Percentiles rank a stretch among this genome's conserved stretches.
Conservation (phyloP, 2,888 invertebrate genomes). For the Diachrysia chrysitis region DNA sequence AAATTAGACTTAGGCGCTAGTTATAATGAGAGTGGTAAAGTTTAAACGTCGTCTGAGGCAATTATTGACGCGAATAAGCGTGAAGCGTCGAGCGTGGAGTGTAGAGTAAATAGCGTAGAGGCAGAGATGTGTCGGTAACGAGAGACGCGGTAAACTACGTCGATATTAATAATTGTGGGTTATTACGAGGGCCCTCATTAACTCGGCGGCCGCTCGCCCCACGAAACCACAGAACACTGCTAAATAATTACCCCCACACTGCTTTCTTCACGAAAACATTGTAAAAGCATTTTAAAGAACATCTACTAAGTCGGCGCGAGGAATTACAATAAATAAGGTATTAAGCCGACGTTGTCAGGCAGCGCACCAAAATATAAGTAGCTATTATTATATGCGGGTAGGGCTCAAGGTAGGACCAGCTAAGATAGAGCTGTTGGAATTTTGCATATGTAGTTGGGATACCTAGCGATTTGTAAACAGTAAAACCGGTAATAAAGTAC, state of each 20-base stretch:
- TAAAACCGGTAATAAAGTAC: slow-evolving; percentile 20
- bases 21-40: slow-evolving; percentile 46
- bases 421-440: slow-evolving; percentile 35
- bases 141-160: slow-evolving; percentile 77
- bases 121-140: slow-evolving; percentile 70
- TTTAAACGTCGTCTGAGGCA: slow-evolving; percentile 48
- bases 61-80: slow-evolving; percentile 46
- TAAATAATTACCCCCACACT: slow-evolving; percentile 84
- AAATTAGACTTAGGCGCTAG: background rate
- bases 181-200: slow-evolving; percentile 86
- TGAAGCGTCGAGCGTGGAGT: slow-evolving; percentile 46
- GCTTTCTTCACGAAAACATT: slow-evolving; percentile 87
- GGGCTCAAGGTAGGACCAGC: slow-evolving; percentile 23
- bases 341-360: slow-evolving; percentile 79
- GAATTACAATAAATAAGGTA: slow-evolving; percentile 86
- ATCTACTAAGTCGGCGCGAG: slow-evolving; percentile 80
- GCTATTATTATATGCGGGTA: slow-evolving; percentile 55
- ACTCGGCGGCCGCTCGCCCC: slow-evolving; percentile 77
- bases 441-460: slow-evolving; percentile 35
- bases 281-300: slow-evolving; percentile 81
- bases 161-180: slow-evolving; percentile 86
- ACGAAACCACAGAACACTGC: slow-evolving; percentile 87
- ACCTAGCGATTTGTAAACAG: slow-evolving; percentile 30
- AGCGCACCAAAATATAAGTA: slow-evolving; percentile 71
- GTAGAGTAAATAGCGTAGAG: slow-evolving; percentile 68